Evolutionary conservation across 2,797 vertebrate species (phyloP), one percentile per base, ranked within the genome.

Genomic region (Craterocephalus amniculus): DNA sequence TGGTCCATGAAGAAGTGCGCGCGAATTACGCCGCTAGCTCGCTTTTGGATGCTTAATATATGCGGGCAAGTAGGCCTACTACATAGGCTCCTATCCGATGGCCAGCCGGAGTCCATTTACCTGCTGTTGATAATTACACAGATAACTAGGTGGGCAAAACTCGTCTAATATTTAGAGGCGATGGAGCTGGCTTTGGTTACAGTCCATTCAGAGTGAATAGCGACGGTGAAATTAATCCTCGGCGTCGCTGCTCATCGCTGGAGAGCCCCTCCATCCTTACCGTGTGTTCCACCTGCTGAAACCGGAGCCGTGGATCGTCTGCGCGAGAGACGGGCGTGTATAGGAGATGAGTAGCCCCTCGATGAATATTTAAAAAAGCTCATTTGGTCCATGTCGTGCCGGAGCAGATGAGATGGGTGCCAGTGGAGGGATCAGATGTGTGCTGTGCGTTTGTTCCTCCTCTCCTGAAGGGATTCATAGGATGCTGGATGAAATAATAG

Each of bases 81-180:
- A 79, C 90, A 89, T 88, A 85, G 58, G 81, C 88, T 90, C 87
- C 89, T 89, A 81, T 91, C 83, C 58, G 77, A 36, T 68, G 68
- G 65, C 68, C 70, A 38, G 61, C 34, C 77, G 77, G 88, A 81
- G 86, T 91, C 89, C 91, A 88, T 90, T 94, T 89, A 95, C 95
- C 95, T 93, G 93, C 94, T 95, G 95, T 87, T 93, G 89, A 89
- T 92, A 92, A 95, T 92, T 89, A 92, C 83, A 76, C 88, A 80
- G 90, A 93, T 92, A 91, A 80, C 78, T 36, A 67, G 26, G 70
- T 56, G 71, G 59, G 79, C 43, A 75, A 67, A 79, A 79, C 87
- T 87, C 83, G 74, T 92, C 63, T 92, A 92, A 92, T 93, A 91
- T 92, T 94, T 92, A 93, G 84, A 91, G 83, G 83, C 81, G 86